Conservation (phyloP, 2,797 vertebrate species). For the Sarcoramphus papa region DNA sequence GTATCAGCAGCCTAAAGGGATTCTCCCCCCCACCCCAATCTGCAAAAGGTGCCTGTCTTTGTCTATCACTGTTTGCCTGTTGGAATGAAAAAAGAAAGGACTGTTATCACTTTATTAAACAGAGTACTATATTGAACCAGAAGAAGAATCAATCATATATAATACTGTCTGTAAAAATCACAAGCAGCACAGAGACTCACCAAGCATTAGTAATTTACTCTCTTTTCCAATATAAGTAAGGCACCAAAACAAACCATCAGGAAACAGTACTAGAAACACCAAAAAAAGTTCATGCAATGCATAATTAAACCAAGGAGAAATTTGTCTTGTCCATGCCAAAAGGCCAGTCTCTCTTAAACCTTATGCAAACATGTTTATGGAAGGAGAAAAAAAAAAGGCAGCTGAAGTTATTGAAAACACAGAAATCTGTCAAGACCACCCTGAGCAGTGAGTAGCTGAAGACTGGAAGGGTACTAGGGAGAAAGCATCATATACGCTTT, state of each 20-base stretch:
- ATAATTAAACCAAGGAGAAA: background rate
- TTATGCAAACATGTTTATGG: background rate
- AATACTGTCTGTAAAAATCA: background rate
- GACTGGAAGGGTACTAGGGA: background rate
- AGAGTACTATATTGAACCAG: background rate
- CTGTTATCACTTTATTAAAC: background rate
- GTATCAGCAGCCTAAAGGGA: background rate
- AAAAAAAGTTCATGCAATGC: background rate
- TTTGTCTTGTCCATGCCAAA: background rate
- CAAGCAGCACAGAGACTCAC: background rate
- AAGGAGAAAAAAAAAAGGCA: background rate
- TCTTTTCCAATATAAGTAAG: background rate
- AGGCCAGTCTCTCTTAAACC: background rate
- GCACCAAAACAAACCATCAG: background rate
- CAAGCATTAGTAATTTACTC: background rate
- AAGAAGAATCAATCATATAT: background rate
- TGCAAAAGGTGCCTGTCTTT: background rate
- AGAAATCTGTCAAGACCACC: background rate
- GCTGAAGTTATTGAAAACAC: background rate
- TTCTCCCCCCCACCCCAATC: background rate
- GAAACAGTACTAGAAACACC: background rate
- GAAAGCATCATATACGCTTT: accelerated
- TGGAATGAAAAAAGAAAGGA: background rate
- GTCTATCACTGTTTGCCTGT: background rate
- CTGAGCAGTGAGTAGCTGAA: background rate